A percentile compares a stretch with the other conserved stretches of the same genome.
phyloP scores from a whole-genome alignment of 2,113 vertebrate species.

The human region GRCh38 chr7:159146001-159146500 shows the following conservation, averaged over 20 bases:
- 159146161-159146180: background rate
- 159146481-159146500: background rate
- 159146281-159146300: too few species aligned
- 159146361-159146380: background rate
- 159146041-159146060: background rate
- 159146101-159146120: background rate
- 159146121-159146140: too few species aligned
- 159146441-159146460: background rate
- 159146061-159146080: rapidly evolving
- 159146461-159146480: too few species aligned
- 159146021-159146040: rapidly evolving
- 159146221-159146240: too few species aligned
- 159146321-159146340: too few species aligned
- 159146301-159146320: too few species aligned
- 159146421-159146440: too few species aligned
- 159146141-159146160: too few species aligned
- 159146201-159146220: too few species aligned
- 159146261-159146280: too few species aligned
- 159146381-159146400: background rate
- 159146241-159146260: too few species aligned
- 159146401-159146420: background rate
- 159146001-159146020: rapidly evolving
- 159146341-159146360: background rate
- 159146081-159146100: background rate
- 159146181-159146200: too few species aligned